phyloP scores from a whole-genome alignment of 2,888 invertebrate genomes.

The Mimachlamys varia region DNA sequence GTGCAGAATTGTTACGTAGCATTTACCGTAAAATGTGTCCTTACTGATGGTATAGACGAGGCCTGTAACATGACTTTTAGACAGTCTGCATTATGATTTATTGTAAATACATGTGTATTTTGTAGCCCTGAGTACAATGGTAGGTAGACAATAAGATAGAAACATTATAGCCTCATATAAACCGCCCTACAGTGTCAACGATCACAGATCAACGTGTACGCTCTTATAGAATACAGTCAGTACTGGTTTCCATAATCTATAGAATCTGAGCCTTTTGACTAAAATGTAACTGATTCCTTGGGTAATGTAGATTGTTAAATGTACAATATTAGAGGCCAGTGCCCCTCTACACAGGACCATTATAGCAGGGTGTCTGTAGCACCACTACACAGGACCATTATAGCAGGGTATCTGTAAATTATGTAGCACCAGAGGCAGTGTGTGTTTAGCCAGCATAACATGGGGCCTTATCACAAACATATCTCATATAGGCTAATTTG shows the following conservation, averaged over 20 bases:
- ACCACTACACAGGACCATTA: neutral
- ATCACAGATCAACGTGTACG: neutral
- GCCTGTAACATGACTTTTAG: no score
- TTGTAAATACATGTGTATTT: no score
- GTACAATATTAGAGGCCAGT: neutral
- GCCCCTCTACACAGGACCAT: constrained; percentile 5
- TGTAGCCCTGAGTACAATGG: no score
- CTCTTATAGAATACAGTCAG: neutral
- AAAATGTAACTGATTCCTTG: neutral
- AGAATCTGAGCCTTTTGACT: neutral
- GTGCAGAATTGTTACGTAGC: no score
- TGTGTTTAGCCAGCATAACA: no score
- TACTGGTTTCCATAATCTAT: neutral
- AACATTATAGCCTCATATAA: neutral
- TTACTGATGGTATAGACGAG: no score
- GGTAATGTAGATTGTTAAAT: neutral
- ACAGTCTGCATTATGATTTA: no score
- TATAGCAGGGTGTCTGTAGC: neutral
- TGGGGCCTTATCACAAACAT: constrained; percentile 7
- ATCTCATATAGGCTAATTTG: constrained; percentile 30
- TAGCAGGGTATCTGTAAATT: no score
- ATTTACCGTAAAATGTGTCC: no score
- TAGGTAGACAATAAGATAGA: neutral
- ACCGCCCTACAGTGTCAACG: neutral
- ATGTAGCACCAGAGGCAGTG: no score